Evolutionary conservation across 2,797 vertebrate genomes (phyloP).

Genomic region (Parauchenoglanis punctatus): DNA sequence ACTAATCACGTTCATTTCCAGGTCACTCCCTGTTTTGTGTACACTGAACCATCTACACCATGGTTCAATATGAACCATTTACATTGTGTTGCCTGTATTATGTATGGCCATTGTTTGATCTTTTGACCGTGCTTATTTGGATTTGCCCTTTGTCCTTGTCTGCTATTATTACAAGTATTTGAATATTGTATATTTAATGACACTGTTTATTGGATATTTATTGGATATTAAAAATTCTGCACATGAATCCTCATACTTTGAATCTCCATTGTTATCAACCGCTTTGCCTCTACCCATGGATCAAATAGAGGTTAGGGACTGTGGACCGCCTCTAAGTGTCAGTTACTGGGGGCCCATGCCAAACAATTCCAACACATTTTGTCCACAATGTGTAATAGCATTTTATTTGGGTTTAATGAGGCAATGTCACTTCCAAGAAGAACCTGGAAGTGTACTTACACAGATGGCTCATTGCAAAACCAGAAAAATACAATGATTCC

Average conservation of each 20-base stretch:
- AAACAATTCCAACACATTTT: not conserved
- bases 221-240: constrained; percentile 4
- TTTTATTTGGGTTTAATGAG: not conserved
- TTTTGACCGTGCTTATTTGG: not conserved
- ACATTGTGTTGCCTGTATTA: not conserved
- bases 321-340: not conserved
- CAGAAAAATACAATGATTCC: not conserved
- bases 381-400: not conserved
- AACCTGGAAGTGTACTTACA: not conserved
- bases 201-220: not conserved
- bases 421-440: not conserved
- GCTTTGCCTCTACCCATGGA: not conserved
- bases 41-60: not conserved
- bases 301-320: no score
- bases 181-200: not conserved
- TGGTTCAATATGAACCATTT: not conserved
- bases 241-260: not conserved
- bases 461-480: not conserved
- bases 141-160: not conserved
- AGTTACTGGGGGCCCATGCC: not conserved
- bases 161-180: not conserved
- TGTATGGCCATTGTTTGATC: not conserved
- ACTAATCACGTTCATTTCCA: not conserved
- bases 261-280: not conserved
- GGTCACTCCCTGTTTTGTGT: not conserved